These are phyloP conservation scores for Falco novaeseelandiae DNA, from an alignment of 2,797 vertebrate genomes.

Conservation along the genomic window DNA sequence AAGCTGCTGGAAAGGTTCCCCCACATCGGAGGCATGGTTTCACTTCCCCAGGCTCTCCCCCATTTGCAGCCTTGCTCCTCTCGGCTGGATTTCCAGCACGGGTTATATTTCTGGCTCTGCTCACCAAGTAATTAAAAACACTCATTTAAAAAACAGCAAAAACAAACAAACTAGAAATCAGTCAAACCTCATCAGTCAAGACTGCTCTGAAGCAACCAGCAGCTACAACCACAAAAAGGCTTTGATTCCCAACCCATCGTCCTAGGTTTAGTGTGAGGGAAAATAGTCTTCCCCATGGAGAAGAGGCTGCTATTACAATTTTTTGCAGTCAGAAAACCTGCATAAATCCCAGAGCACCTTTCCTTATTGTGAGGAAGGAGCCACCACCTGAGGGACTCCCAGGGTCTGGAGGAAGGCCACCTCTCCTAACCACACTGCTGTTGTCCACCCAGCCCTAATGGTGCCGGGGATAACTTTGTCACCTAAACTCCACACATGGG, in stretches of 20 bases:
- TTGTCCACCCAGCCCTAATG: neutral
- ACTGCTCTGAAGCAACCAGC: neutral
- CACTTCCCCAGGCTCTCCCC: neutral
- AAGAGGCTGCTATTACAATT: neutral
- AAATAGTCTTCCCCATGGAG: neutral
- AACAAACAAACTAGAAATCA: conserved; percentile 12
- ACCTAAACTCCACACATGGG: neutral
- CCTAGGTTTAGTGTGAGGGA: neutral
- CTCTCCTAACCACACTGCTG: neutral
- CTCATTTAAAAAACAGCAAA: neutral
- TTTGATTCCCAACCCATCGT: neutral
- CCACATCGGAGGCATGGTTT: accelerated
- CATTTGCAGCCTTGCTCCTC: neutral
- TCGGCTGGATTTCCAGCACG: neutral
- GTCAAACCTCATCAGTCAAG: neutral
- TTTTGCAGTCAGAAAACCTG: neutral
- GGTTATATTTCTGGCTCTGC: neutral
- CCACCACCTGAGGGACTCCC: neutral
- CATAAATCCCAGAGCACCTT: neutral
- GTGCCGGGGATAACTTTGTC: neutral
- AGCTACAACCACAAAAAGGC: neutral
- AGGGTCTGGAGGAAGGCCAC: neutral
- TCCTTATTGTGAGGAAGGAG: neutral
- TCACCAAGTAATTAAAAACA: conserved; percentile 33
- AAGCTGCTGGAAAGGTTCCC: neutral